These are phyloP conservation scores for Strix occidentalis DNA, from an alignment of 2,797 vertebrate genomes.

Conservation along the genomic window DNA sequence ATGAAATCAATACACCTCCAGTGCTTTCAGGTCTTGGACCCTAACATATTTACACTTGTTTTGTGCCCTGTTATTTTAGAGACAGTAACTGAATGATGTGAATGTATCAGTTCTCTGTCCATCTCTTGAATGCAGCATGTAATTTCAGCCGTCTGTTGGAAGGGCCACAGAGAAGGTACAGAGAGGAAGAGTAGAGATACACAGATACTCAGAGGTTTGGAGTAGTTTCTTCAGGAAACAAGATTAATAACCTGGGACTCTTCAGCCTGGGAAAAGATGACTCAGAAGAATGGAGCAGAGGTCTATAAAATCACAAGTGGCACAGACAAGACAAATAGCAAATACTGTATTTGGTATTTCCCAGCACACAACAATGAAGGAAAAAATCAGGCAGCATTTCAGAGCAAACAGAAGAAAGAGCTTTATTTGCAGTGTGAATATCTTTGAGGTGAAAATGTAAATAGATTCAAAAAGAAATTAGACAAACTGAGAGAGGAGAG, in stretches of 20 bases:
- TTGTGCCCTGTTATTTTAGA: neutral
- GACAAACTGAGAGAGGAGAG: neutral
- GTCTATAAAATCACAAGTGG: neutral
- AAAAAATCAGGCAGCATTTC: neutral
- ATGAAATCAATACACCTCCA: neutral
- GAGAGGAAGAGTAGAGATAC: neutral
- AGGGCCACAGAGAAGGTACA: neutral
- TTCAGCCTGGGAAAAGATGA: neutral
- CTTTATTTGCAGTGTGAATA: neutral
- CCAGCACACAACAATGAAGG: neutral
- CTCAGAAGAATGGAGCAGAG: neutral
- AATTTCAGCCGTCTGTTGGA: neutral
- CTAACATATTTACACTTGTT: neutral
- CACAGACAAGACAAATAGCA: neutral
- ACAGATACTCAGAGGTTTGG: neutral
- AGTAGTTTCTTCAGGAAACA: neutral
- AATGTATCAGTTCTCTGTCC: neutral
- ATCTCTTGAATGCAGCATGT: neutral
- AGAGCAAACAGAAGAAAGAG: neutral
- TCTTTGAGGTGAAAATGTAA: neutral
- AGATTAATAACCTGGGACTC: neutral
- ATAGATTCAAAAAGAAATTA: neutral
- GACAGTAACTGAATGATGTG: neutral
- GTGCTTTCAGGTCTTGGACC: neutral
- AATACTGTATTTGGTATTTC: neutral